These are phyloP conservation scores for Sialia sialis DNA, from an alignment of 2,113 vertebrate species.

Conservation along the genomic window DNA sequence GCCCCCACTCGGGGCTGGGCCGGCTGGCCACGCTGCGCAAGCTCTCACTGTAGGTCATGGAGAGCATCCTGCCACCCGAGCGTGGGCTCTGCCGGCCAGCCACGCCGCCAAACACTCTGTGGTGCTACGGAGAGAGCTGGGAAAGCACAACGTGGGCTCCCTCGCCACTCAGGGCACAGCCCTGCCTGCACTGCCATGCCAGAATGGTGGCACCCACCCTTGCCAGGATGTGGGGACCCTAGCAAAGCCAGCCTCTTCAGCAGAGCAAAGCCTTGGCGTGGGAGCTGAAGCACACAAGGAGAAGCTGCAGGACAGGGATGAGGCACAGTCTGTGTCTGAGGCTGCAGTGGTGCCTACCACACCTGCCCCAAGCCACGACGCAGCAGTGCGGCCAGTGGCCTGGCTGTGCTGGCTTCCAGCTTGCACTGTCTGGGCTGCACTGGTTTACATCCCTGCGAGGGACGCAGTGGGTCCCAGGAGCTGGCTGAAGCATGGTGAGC, in stretches of 20 bases:
- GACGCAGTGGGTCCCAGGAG: rapidly evolving
- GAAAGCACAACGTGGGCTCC: background rate
- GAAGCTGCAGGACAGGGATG: background rate
- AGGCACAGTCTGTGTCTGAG: rapidly evolving
- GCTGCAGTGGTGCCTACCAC: background rate
- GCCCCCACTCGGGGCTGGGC: conserved; percentile 91
- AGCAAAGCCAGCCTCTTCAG: background rate
- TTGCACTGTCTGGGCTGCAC: background rate
- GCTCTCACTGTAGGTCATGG: conserved; percentile 96
- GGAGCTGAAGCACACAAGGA: background rate
- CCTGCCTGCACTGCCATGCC: rapidly evolving
- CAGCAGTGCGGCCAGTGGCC: background rate
- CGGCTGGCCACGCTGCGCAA: conserved; percentile 91
- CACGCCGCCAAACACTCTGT: conserved; percentile 12
- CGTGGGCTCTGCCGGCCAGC: conserved; percentile 76
- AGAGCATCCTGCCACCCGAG: conserved; percentile 86
- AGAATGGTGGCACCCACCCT: rapidly evolving
- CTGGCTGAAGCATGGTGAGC: rapidly evolving
- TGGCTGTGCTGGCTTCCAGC: rapidly evolving
- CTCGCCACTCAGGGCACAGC: background rate
- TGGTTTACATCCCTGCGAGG: background rate
- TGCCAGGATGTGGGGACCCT: background rate
- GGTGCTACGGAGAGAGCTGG: background rate
- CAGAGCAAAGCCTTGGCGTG: background rate
- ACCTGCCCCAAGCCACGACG: background rate